Evolutionary conservation across 2,113 vertebrate genomes (phyloP).

Genomic region (Gambusia holbrooki): DNA sequence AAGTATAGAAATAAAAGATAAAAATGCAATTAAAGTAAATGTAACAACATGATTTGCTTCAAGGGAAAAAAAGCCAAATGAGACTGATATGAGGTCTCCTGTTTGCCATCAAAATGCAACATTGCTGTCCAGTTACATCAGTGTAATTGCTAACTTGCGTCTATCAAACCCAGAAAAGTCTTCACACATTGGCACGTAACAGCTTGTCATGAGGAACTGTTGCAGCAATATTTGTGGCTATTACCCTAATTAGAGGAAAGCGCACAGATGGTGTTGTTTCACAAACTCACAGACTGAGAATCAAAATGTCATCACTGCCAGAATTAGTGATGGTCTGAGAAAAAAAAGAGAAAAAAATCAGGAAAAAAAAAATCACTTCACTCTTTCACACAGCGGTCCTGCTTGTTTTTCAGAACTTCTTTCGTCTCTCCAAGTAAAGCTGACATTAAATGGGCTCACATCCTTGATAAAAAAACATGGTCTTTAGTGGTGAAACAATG

Average conservation of each 20-base stretch:
- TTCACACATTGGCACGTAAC: conserved; percentile 78
- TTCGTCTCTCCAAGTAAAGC: conserved; percentile 58
- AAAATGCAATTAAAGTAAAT: conserved; percentile 17
- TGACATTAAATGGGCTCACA: conserved; percentile 75
- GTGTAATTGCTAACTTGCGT: conserved; percentile 66
- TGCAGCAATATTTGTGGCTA: conserved; percentile 83
- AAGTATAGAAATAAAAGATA: conserved; percentile 30
- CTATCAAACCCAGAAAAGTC: conserved; percentile 68
- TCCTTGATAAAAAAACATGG: conserved; percentile 70
- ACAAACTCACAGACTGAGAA: conserved; percentile 80
- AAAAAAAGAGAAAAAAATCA: conserved; percentile 26
- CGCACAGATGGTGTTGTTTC: conserved; percentile 84
- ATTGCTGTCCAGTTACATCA: conserved; percentile 62
- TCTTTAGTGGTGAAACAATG: conserved; percentile 81
- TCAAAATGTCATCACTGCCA: conserved; percentile 82
- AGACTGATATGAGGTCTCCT: conserved; percentile 36
- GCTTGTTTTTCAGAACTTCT: conserved; percentile 59
- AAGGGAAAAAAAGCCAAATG: conserved; percentile 37
- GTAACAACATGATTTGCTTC: conserved; percentile 21
- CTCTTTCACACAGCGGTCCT: conserved; percentile 52
- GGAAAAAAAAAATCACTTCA: conserved; percentile 16
- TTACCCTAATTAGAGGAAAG: conserved; percentile 84
- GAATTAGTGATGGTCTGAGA: conserved; percentile 76
- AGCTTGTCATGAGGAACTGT: conserved; percentile 82
- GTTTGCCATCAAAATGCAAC: conserved; percentile 52